Conservation (phyloP, 1,140 invertebrate genomes). For the Sitodiplosis mosellana region DNA sequence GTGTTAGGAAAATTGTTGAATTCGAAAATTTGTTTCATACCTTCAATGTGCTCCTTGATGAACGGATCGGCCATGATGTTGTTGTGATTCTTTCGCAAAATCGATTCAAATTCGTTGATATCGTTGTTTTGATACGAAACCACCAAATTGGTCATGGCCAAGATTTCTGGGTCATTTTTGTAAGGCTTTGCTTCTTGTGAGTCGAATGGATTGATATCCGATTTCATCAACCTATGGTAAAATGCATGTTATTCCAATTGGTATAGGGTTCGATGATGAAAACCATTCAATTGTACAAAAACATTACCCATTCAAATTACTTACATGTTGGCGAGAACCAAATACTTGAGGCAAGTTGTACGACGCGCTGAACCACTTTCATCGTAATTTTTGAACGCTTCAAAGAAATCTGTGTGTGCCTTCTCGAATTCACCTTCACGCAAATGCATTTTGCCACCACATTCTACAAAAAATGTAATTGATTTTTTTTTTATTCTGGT, state of each 20-base stretch:
- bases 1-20: too few species aligned
- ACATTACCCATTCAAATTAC: slow-evolving; percentile 6
- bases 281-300: background rate
- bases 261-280: too few species aligned
- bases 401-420: slow-evolving; percentile 98
- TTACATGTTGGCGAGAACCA: slow-evolving; percentile 95
- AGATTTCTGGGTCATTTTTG: slow-evolving; percentile 97
- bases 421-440: slow-evolving; percentile 97
- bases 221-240: slow-evolving; percentile 81
- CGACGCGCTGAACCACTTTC: slow-evolving; percentile 94
- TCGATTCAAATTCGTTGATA: slow-evolving; percentile 96
- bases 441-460: slow-evolving; percentile 99
- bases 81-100: slow-evolving; percentile 84
- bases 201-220: slow-evolving; percentile 99
- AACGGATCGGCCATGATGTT: slow-evolving; percentile 99
- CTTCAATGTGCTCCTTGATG: slow-evolving; percentile 96
- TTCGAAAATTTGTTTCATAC: background rate
- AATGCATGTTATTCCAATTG: too few species aligned
- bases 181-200: slow-evolving; percentile 99
- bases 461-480: too few species aligned
- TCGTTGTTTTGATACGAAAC: slow-evolving; percentile 98
- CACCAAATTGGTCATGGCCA: slow-evolving; percentile 98
- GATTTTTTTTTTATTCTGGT: too few species aligned
- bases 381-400: slow-evolving; percentile 99
- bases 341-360: slow-evolving; percentile 95